Evolutionary conservation across 2,113 vertebrate genomes (phyloP), one percentile per base, ranked within the genome.

Genomic region (Zootoca vivipara): DNA sequence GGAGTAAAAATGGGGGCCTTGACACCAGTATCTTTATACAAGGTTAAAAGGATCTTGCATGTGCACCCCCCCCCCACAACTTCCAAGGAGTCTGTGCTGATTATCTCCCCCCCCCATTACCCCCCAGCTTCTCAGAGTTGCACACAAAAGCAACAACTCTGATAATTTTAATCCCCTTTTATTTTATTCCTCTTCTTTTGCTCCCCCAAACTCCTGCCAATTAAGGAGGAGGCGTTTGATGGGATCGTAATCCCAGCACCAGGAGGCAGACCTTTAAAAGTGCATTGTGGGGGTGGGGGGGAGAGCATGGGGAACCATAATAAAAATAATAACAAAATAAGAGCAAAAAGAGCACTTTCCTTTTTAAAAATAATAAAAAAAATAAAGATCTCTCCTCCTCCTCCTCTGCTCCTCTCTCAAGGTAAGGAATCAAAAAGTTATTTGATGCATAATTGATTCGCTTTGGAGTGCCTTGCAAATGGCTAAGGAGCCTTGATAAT

Each of bases 401-500:
- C 73, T 87, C 26, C 10, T 65, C 33, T 5, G 81, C 74, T 78
- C 46, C 46, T 85, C 92, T 94, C 94, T 91, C 94, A 93, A 96
- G 95, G 95, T 96, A 94, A 96, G 95, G 94, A 95, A 96, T 95
- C 92, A 95, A 95, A 95, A 95, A 96, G 94, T 92, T 94, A 96
- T 96, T 96, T 96, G 96, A 96, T 96, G 95, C 96, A 96, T 96
- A 96, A 96, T 96, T 96, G 96, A 96, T 96, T 90, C 12, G 94
- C 94, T 95, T 96, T 95, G 94, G 94, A 94, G 92, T 95, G 93
- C 87, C 85, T 91, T 28, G 10, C 89, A 95, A 95, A 95, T 95
- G 94, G 95, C 92, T 88, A 89, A 92, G 93, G 89, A 96, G 89
- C 93, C 92, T 95, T 87, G 93, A 94, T 94, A 95, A 95, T 94